Conservation (phyloP, 2,113 vertebrate species). For the Phaetusa simplex region DNA sequence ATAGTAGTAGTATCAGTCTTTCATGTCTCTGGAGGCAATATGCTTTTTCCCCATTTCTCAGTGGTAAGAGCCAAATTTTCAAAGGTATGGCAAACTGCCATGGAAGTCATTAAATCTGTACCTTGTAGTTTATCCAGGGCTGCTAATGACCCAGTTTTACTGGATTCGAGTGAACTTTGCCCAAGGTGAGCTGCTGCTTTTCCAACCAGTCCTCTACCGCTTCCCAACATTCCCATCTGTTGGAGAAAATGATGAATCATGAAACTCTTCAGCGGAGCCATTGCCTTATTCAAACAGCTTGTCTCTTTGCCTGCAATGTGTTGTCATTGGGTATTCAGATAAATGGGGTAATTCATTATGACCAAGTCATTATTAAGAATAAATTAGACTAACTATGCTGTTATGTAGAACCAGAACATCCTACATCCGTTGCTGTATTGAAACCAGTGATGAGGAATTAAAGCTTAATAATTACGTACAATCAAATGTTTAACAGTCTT, state of each 20-base stretch:
- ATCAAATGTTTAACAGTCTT: not conserved
- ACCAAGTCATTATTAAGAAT: not conserved
- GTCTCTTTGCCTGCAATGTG: not conserved
- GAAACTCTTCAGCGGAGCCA: not conserved
- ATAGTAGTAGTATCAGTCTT: not conserved
- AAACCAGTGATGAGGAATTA: not conserved
- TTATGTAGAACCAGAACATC: not conserved
- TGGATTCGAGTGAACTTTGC: not conserved
- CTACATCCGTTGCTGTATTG: not conserved
- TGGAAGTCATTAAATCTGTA: not conserved
- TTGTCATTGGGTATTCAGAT: not conserved
- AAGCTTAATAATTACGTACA: not conserved
- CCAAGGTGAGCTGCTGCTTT: not conserved
- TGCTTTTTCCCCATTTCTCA: not conserved
- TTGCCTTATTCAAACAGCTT: not conserved
- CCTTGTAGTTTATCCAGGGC: not conserved
- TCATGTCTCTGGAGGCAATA: not conserved
- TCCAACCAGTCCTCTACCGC: not conserved
- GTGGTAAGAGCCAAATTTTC: not conserved
- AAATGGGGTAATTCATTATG: not conserved
- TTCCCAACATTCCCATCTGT: not conserved
- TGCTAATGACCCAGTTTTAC: not conserved
- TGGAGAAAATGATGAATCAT: not conserved
- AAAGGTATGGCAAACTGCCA: not conserved
- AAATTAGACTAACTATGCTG: not conserved